These are phyloP conservation scores for Trissolcus japonicus DNA, from an alignment of 2,888 invertebrate species.

Conservation along the genomic window DNA sequence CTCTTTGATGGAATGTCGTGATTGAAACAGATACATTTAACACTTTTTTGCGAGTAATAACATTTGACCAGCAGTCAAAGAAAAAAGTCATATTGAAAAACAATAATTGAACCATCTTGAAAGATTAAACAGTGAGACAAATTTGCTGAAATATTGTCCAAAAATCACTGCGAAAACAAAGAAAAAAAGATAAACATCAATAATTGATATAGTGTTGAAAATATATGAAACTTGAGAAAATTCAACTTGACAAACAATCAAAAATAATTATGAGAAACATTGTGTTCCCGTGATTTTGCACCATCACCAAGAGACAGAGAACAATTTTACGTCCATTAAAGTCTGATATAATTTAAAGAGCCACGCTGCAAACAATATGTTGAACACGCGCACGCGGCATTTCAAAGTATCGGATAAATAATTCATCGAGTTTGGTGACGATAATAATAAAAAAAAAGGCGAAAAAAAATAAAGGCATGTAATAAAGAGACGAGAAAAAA, in stretches of 20 bases:
- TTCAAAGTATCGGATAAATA: conserved; percentile 45
- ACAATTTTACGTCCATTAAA: conserved; percentile 23
- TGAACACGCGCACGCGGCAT: conserved; percentile 27
- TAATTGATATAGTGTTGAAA: no score
- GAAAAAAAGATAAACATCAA: no score
- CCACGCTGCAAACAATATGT: conserved; percentile 46
- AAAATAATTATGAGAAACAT: neutral
- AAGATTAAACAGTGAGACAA: no score
- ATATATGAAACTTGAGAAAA: no score
- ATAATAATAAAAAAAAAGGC: conserved; percentile 44
- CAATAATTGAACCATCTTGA: no score
- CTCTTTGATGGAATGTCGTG: neutral
- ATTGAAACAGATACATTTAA: neutral
- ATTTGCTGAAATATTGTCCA: no score
- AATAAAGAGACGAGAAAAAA: conserved; percentile 1
- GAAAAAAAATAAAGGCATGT: neutral
- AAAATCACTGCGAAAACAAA: no score
- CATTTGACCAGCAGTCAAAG: no score
- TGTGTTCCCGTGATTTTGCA: neutral
- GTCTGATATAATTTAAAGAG: conserved; percentile 31
- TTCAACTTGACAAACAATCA: no score
- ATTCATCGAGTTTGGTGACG: conserved; percentile 43
- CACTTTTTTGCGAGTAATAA: no score
- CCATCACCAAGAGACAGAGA: neutral
- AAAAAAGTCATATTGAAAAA: no score